Base-by-base conservation (phyloP, 1,140 invertebrate genomes). In the Ceratina australensis region DNA sequence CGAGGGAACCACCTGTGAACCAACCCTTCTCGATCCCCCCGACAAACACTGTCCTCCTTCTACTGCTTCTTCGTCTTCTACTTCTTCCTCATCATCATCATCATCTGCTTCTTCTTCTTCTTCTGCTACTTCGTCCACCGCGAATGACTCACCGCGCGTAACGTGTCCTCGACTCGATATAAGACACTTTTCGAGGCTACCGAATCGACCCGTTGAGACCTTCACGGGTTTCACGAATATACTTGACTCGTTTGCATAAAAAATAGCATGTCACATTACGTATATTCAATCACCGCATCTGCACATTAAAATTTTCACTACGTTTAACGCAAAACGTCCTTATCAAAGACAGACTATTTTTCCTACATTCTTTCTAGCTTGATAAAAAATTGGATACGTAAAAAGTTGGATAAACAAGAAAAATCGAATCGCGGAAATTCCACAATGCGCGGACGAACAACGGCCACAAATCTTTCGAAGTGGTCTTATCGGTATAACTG, bases 401-500 rank as follows among this genome's bases (percentile, higher is more conserved):
- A 47, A 64, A 28, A 10, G 5, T n/a, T 16, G 3, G 7, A 0
- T 13, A 20, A 26, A 72, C n/a, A 76, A 26, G 16, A 56, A 28
- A 69, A 79, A 72, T 76, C 26, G 66, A 71, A 61, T 69, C n/a
- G 52, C 66, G 24, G 47, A 76, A 76, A 76, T 76, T 69, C 65
- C 66, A n/a, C 8, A n/a, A 50, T 50, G 10, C 66, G 66, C 20
- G 66, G 52, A 71, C 56, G 47, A 24, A 66, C 56, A n/a, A 50
- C 47, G 47, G 47, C 52, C 65, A 61, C 16, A 50, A 28, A 81
- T 78, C 50, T 63, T 72, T 56, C 80, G 75, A 78, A 75, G 75
- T 83, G 81, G 75, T 82, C 81, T 83, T 82, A 83, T 82, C 81
- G 50, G 75, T 59, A 78, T 83, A 83, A 83, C 81, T 83, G 81